Conservation (phyloP, 2,113 vertebrate species). For the Dipodomys spectabilis region DNA sequence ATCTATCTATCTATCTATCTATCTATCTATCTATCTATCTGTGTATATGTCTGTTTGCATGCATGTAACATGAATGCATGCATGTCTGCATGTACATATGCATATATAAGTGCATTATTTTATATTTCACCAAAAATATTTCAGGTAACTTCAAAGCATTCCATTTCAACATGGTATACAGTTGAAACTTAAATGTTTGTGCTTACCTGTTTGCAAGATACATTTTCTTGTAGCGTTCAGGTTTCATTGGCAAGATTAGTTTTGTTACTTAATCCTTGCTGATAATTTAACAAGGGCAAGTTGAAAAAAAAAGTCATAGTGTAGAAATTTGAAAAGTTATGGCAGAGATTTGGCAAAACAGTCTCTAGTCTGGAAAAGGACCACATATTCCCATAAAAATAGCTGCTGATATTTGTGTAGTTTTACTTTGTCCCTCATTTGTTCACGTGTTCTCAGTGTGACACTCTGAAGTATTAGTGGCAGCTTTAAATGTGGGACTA, state of each 20-base stretch:
- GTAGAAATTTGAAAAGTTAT: no score
- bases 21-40: no score
- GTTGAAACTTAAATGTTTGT: background rate
- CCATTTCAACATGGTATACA: background rate
- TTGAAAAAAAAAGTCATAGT: background rate
- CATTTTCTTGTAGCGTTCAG: background rate
- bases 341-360: background rate
- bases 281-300: background rate
- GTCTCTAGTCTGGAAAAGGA: background rate
- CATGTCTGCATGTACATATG: no score
- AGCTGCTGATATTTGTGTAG: background rate
- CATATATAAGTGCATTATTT: no score
- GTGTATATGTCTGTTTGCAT: no score
- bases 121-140: background rate
- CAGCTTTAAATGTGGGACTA: background rate
- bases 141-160: background rate
- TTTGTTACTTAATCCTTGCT: background rate
- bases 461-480: background rate
- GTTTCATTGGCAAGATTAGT: background rate
- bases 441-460: background rate
- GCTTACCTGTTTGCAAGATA: background rate
- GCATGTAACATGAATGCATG: no score
- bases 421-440: background rate
- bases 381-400: background rate
- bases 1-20: no score